These are phyloP conservation scores for Oryzias woworae DNA, from an alignment of 2,113 vertebrate genomes.

Conservation along the genomic window DNA sequence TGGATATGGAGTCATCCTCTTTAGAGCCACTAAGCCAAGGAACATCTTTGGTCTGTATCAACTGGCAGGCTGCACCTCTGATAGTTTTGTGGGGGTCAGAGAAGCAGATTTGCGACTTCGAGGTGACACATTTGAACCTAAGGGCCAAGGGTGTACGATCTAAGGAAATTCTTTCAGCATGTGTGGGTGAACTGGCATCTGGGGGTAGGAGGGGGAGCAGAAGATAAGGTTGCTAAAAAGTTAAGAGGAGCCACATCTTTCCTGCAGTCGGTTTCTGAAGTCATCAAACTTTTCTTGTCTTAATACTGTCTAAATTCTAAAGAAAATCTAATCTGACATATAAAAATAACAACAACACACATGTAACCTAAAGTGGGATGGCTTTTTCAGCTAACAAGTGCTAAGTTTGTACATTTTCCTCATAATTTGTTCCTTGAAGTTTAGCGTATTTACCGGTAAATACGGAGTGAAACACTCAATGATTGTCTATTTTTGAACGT, in stretches of 20 bases:
- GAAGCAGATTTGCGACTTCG: conserved; percentile 17
- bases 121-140: conserved; percentile 15
- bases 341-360: too few species aligned
- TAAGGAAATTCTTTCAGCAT: conserved; percentile 5
- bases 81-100: neutral
- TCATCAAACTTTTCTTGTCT: neutral
- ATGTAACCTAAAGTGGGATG: too few species aligned
- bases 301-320: too few species aligned
- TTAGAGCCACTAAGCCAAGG: conserved; percentile 10
- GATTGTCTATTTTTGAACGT: too few species aligned
- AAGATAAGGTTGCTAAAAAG: neutral
- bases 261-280: neutral
- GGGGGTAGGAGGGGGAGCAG: neutral
- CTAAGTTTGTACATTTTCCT: too few species aligned
- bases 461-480: too few species aligned
- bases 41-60: conserved; percentile 37
- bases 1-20: conserved; percentile 7
- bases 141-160: neutral
- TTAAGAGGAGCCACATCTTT: neutral
- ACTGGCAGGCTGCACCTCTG: conserved; percentile 37
- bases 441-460: too few species aligned
- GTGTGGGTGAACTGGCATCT: neutral
- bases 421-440: too few species aligned
- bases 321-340: too few species aligned
- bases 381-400: too few species aligned